These are phyloP conservation scores for Poeciliopsis occidentalis DNA, from an alignment of 2,113 vertebrate species.

Conservation along the genomic window DNA sequence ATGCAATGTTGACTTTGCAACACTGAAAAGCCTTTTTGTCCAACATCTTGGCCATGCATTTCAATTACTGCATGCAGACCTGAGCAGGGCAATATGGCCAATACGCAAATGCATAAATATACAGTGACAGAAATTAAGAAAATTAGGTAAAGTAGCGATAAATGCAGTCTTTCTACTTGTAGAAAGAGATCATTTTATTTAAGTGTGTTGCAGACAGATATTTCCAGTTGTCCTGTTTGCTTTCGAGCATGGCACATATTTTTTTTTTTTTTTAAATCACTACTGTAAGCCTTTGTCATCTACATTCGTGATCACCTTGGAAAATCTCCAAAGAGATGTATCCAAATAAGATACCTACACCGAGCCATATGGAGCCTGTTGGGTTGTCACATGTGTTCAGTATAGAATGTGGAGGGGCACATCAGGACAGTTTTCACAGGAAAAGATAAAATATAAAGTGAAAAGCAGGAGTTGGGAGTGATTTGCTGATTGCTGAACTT, in stretches of 20 bases:
- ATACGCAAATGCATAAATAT: slow-evolving; percentile 7
- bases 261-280: too few relatives aligned
- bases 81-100: neutral
- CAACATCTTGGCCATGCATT: neutral
- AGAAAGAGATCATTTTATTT: neutral
- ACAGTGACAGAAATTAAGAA: neutral
- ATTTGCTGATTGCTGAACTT: neutral
- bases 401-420: too few relatives aligned
- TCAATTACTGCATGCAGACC: neutral
- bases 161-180: neutral
- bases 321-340: too few relatives aligned
- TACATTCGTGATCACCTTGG: neutral
- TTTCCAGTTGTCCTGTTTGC: neutral
- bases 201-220: neutral
- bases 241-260: neutral
- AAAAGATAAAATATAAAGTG: too few relatives aligned
- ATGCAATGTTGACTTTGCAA: neutral
- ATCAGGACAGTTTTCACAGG: too few relatives aligned
- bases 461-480: neutral
- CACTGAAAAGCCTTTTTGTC: neutral
- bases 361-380: too few relatives aligned
- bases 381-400: too few relatives aligned
- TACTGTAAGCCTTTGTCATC: neutral
- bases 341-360: too few relatives aligned
- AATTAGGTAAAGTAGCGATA: neutral